Conservation (phyloP, 2,888 invertebrate species). For the Ennomos quercinarius region DNA sequence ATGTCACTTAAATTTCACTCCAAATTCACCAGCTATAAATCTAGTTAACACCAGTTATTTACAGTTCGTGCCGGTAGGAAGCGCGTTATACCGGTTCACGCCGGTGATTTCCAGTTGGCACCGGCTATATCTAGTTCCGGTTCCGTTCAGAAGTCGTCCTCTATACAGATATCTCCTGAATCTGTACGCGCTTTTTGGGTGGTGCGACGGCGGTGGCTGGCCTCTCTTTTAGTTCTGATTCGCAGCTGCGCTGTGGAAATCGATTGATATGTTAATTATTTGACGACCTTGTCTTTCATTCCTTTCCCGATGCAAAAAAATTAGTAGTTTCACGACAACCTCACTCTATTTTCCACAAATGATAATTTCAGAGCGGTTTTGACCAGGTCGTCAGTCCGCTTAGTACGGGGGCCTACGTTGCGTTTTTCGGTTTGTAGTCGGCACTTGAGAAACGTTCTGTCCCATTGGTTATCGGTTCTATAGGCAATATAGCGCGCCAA, state of each 20-base stretch:
- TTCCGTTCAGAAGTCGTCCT: constrained; percentile 54
- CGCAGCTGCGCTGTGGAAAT: constrained; percentile 84
- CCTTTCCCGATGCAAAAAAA: too few relatives aligned
- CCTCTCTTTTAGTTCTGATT: constrained; percentile 76
- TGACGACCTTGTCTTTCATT: too few relatives aligned
- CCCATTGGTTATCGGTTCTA: too few relatives aligned
- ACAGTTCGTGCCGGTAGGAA: neutral
- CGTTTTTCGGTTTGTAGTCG: too few relatives aligned
- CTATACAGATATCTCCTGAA: constrained; percentile 93
- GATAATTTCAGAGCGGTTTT: too few relatives aligned
- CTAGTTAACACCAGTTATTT: neutral
- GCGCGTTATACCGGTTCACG: constrained; percentile 4
- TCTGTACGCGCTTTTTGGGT: constrained; percentile 91
- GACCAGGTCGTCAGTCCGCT: too few relatives aligned
- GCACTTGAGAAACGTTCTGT: too few relatives aligned
- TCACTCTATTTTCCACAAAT: too few relatives aligned
- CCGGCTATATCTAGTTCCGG: neutral
- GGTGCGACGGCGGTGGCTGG: constrained; percentile 69
- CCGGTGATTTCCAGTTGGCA: constrained; percentile 8
- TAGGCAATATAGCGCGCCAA: too few relatives aligned
- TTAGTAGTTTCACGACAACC: too few relatives aligned
- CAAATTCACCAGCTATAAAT: neutral
- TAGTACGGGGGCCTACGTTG: too few relatives aligned
- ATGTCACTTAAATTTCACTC: neutral
- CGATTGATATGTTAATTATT: constrained; percentile 61